Evolutionary conservation across 1,140 invertebrate species (phyloP).

Genomic region (Caenorhabditis inopinata): DNA sequence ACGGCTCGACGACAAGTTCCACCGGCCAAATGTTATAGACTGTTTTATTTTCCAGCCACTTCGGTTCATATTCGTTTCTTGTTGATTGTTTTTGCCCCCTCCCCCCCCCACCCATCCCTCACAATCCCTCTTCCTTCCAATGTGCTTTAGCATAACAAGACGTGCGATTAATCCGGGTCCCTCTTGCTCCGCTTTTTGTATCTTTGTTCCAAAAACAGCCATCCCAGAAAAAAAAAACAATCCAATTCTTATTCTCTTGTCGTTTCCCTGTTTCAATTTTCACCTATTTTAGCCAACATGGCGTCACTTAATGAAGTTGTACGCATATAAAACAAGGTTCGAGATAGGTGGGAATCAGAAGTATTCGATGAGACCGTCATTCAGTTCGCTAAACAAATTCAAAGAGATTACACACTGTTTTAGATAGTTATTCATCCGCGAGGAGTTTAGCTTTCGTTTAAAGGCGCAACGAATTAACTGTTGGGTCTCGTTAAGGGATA

Average conservation of each 20-base stretch:
- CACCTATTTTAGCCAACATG: neutral
- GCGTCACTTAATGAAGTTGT: slow-evolving; percentile 11
- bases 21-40: neutral
- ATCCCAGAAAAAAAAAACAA: neutral
- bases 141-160: neutral
- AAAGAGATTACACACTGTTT: too few species aligned
- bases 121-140: neutral
- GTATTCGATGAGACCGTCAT: too few species aligned
- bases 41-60: too few species aligned
- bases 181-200: neutral
- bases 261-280: neutral
- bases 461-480: too few species aligned
- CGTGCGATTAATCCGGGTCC: slow-evolving; percentile 24
- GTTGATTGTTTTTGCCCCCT: too few species aligned
- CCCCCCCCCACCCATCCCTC: neutral
- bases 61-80: neutral
- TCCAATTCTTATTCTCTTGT: neutral
- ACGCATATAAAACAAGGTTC: neutral
- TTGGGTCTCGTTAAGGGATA: too few species aligned
- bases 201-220: neutral
- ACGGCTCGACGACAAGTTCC: neutral
- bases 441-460: too few species aligned
- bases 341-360: too few species aligned
- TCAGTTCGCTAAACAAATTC: too few species aligned
- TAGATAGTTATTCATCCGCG: too few species aligned